phyloP scores from a whole-genome alignment of 2,797 vertebrate genomes.

The Sparidentex hasta region DNA sequence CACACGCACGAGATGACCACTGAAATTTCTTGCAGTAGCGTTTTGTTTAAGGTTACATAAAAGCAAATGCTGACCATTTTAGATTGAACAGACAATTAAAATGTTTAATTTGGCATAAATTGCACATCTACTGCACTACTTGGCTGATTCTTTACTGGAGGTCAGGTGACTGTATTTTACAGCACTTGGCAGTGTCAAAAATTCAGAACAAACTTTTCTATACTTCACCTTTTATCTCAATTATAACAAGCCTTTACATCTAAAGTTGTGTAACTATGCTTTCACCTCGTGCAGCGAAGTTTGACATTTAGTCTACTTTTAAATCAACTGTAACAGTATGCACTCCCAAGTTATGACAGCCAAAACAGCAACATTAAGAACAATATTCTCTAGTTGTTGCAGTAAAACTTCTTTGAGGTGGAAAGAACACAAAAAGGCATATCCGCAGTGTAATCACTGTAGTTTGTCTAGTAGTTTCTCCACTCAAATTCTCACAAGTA shows the following conservation, averaged over 20 bases:
- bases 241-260: background rate
- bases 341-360: background rate
- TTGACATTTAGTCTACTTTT: background rate
- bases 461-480: background rate
- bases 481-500: background rate
- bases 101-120: background rate
- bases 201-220: background rate
- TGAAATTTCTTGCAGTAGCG: too few relatives aligned
- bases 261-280: background rate
- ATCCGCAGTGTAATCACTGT: too few relatives aligned
- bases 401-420: background rate
- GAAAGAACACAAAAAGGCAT: background rate
- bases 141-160: background rate
- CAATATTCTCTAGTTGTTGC: background rate
- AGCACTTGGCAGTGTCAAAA: background rate
- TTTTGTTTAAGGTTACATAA: background rate
- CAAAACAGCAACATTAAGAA: background rate
- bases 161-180: background rate
- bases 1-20: background rate
- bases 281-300: background rate
- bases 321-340: too few relatives aligned
- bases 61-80: background rate
- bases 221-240: background rate
- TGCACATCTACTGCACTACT: background rate
- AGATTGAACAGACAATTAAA: too few relatives aligned